Evolutionary conservation across 2,113 vertebrate species (phyloP).

Genomic region (Lagenorhynchus albirostris): DNA sequence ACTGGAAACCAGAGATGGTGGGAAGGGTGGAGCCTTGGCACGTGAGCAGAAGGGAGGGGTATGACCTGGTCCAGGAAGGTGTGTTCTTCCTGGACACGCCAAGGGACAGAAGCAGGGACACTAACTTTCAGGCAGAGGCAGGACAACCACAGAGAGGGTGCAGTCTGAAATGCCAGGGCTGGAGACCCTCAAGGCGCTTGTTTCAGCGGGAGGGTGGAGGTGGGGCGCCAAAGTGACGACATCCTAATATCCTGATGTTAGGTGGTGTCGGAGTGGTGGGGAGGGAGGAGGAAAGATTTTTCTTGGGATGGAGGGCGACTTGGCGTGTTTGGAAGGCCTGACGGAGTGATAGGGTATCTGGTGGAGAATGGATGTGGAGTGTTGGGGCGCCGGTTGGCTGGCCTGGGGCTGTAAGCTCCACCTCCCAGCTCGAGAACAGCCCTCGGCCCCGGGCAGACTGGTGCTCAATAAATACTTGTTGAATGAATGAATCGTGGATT

Average conservation of each 20-base stretch:
- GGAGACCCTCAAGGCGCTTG: not conserved
- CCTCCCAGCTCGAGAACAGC: not conserved
- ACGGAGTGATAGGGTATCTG: not conserved
- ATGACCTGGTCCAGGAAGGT: not conserved
- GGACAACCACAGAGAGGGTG: not conserved
- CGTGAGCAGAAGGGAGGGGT: not conserved
- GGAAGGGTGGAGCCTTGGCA: not conserved
- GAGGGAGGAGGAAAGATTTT: not conserved
- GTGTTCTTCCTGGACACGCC: not conserved
- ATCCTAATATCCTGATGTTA: not conserved
- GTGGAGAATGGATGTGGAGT: not conserved
- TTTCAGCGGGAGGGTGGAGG: not conserved
- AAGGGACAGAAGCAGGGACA: not conserved
- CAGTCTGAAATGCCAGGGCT: not conserved
- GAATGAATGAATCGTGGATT: conserved; percentile 9
- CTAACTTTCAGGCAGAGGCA: not conserved
- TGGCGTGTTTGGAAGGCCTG: not conserved
- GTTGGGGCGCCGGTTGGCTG: not conserved
- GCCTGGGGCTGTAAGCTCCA: not conserved
- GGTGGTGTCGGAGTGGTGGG: not conserved
- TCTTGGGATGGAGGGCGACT: not conserved
- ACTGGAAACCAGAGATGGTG: not conserved
- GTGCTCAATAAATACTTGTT: not conserved
- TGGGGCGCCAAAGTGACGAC: not conserved
- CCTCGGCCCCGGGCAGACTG: not conserved